These are phyloP conservation scores for Hecatera dysodea DNA, from an alignment of 2,888 invertebrate species.

Conservation along the genomic window DNA sequence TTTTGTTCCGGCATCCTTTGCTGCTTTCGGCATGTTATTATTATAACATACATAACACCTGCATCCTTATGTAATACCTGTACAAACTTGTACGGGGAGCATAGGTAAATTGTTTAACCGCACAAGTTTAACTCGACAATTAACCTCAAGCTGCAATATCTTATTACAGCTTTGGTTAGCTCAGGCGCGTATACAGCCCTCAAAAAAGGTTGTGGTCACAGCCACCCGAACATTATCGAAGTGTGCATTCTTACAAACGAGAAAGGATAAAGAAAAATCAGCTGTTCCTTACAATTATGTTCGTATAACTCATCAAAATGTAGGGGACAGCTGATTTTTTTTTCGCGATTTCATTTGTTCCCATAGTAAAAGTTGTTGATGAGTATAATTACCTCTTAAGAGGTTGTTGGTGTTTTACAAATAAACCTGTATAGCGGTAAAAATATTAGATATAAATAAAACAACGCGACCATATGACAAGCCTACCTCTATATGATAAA, in stretches of 20 bases:
- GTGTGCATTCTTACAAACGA: no score
- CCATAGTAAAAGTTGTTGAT: no score
- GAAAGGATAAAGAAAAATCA: no score
- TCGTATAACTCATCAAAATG: no score
- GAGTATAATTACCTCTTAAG: no score
- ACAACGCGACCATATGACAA: conserved; percentile 3
- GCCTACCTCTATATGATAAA: conserved; percentile 19
- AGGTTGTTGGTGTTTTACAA: no score
- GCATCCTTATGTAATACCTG: neutral
- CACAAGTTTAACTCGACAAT: conserved; percentile 17
- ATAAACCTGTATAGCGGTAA: neutral
- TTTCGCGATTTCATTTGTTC: no score
- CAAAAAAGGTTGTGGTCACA: no score
- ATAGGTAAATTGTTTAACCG: conserved; percentile 16
- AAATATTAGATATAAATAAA: neutral
- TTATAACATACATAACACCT: neutral
- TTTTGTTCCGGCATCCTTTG: neutral
- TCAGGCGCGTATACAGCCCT: no score
- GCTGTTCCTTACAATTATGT: no score
- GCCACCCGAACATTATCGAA: no score
- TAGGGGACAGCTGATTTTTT: no score
- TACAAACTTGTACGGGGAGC: neutral
- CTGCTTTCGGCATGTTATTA: neutral
- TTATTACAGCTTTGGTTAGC: conserved; percentile 19
- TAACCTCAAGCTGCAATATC: conserved; percentile 32